Evolutionary conservation across 2,797 vertebrate genomes (phyloP), one percentile per base, ranked within the genome.

Genomic region (Fistularia commersonii): DNA sequence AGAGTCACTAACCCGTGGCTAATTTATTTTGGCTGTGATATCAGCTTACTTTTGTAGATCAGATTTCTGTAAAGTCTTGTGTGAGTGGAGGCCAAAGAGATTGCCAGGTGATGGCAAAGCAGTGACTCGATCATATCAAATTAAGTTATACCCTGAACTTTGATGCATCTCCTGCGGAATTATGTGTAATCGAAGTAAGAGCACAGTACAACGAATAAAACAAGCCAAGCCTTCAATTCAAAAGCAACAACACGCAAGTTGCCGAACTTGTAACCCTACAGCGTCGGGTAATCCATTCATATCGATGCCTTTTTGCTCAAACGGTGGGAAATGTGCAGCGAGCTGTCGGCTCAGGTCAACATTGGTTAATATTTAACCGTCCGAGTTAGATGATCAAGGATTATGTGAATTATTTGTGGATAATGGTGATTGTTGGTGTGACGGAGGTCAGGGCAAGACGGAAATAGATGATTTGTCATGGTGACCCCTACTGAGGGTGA

Each of bases 41-140:
- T 81, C 81, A 78, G 77, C 68, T 81, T 79, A 68, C 68, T 80
- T 44, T 77, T 76, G 69, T 61, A 72, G 55, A 76, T 86, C 68
- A 58, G 23, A 78, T 85, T 74, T 79, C 76, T 77, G 80, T 72
- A 78, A 81, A 81, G 76, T 72, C 51, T 46, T 67, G 66, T 5
- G 62, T 62, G 73, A 53, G 64, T 7, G 46, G n/a, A 52, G 71
- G 74, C 70, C 73, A 73, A 48, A 56, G 48, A 74, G 58, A 51
- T 61, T 5, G 6, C 47, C 11, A 55, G 52, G 51, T 67, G 58
- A 69, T 45, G 62, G 56, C 56, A 46, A 63, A 69, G 60, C 60
- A 45, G 59, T 41, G 40, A 61, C 66, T 66, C 8, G 10, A 61
- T 41, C 60, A 66, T 60, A 65, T 65, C 48, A 51, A 59, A 76